Evolutionary conservation across 53 echinoderm and acorn worm genomes (phyloP).

Genomic region (Pentamera pediparva): DNA sequence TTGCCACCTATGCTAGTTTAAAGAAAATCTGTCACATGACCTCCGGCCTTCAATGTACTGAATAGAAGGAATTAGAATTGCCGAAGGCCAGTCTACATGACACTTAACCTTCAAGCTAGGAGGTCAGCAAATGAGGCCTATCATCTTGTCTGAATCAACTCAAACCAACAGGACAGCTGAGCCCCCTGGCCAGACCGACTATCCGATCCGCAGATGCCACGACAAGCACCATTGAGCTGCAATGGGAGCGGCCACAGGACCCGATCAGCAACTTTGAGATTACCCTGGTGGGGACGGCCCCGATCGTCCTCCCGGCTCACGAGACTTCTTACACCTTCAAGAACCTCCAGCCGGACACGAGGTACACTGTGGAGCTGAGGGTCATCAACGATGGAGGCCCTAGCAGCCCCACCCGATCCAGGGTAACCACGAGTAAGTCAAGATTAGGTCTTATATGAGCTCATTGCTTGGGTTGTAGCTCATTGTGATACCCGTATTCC

Average conservation of each 20-base stretch:
- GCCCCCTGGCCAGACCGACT: background rate
- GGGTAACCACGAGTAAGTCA: slow-evolving; percentile 4
- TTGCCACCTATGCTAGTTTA: too few species aligned
- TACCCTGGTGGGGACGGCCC: slow-evolving; percentile 11
- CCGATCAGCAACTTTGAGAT: slow-evolving; percentile 1
- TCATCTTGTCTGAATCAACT: too few species aligned
- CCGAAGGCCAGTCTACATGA: too few species aligned
- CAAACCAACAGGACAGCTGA: background rate
- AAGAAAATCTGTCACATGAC: too few species aligned
- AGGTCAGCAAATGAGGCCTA: too few species aligned
- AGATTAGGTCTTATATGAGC: too few species aligned
- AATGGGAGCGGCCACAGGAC: background rate
- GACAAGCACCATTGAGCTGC: background rate
- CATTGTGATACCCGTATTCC: too few species aligned
- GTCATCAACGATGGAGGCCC: slow-evolving; percentile 12
- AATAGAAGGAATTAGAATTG: too few species aligned
- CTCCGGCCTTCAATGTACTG: too few species aligned
- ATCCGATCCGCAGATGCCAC: slow-evolving; percentile 12
- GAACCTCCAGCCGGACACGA: slow-evolving; percentile 5
- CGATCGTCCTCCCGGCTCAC: background rate
- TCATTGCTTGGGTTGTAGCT: too few species aligned
- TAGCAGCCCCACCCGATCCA: slow-evolving; percentile 14
- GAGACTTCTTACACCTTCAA: slow-evolving; percentile 17
- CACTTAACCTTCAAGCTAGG: too few species aligned
- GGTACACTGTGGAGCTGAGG: slow-evolving; percentile 15